Evolutionary conservation across 2,888 invertebrate species (phyloP), one percentile per base, ranked within the genome.

Genomic region (Watsonalla cultraria): DNA sequence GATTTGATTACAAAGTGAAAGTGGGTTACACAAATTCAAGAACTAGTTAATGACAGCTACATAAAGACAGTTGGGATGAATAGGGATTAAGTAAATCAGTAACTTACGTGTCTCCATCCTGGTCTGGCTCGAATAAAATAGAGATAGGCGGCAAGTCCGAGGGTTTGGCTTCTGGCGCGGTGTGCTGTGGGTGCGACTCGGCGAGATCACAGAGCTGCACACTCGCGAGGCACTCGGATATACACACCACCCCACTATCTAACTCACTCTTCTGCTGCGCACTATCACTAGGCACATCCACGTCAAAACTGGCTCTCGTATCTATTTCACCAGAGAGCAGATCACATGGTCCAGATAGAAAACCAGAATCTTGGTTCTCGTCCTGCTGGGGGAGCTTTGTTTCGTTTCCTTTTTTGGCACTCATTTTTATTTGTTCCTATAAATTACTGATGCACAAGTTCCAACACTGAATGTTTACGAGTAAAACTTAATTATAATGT

Each of bases 51-150:
- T 42, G 5, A 42, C 42, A 4, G 2, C 11, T 42, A 2, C 42
- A 2, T 7, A 11, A 42, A 42, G 9, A 42, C 42, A 42, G 11
- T 42, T 42, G 9, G 7, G 11, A 2, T 42, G 42, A 42, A 2
- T 42, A 5, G 11, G 42, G 24, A 24, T 24, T n/a, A n/a, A n/a
- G n/a, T n/a, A n/a, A 24, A 4, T 24, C 1, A 24, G 11, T 11
- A 54, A 89, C 96, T 95, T 92, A 97, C 96, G 97, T 96, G 82
- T 97, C 96, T 65, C 97, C 97, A 68, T 96, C 96, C 61, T 95
- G 94, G 78, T 97, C 95, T 71, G 95, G 96, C 63, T 93, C 92
- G 78, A 94, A 96, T 65, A 94, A 94, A 65, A 93, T 83, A 70
- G 93, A 92, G 92, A 95, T 93, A 51, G 93, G 87, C 60, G 88